Evolutionary conservation across 92 coral and sea anemone species (phyloP).

Genomic region (Muricea muricata): DNA sequence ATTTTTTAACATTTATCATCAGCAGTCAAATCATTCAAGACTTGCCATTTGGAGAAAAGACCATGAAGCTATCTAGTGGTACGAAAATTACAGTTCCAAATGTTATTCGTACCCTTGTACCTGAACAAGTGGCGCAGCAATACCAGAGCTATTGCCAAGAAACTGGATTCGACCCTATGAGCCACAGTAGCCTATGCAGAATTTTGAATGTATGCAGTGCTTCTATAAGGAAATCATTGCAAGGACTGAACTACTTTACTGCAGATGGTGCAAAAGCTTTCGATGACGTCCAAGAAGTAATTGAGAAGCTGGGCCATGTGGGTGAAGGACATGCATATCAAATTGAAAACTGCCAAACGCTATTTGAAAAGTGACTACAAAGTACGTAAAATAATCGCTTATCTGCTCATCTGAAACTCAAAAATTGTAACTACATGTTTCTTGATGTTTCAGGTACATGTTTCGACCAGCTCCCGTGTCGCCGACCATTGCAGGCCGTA

Average conservation of each 20-base stretch:
- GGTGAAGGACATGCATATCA: conserved; percentile 38
- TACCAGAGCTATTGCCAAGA: conserved; percentile 62
- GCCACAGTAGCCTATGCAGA: conserved; percentile 53
- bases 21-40: conserved; percentile 59
- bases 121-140: conserved; percentile 56
- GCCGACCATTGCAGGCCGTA: conserved; percentile 10
- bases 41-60: conserved; percentile 63
- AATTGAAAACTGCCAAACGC: conserved; percentile 65
- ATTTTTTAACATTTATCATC: conserved; percentile 44
- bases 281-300: conserved; percentile 49
- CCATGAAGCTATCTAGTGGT: conserved; percentile 42
- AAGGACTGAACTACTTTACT: conserved; percentile 58
- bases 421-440: neutral
- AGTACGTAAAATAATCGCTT: conserved; percentile 37
- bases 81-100: conserved; percentile 45
- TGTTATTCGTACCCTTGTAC: conserved; percentile 53
- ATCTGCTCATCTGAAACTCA: neutral
- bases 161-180: conserved; percentile 60
- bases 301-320: conserved; percentile 66
- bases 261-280: conserved; percentile 59
- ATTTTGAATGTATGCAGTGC: conserved; percentile 64
- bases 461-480: neutral
- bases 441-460: neutral
- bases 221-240: conserved; percentile 52
- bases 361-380: conserved; percentile 69